phyloP scores from a whole-genome alignment of 2,888 invertebrate species.

The Epistrophella euchroma region DNA sequence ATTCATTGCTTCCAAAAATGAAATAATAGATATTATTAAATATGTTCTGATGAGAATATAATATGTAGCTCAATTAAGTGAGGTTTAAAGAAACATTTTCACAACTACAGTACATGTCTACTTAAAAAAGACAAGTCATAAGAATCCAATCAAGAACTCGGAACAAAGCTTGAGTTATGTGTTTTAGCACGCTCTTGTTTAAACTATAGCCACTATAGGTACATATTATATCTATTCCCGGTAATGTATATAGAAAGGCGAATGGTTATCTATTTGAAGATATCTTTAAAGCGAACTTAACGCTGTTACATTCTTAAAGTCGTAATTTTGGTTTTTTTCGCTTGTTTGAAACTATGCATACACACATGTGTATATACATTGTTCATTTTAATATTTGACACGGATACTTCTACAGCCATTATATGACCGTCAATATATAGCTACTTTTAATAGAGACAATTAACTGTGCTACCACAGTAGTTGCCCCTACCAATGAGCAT shows the following conservation, averaged over 20 bases:
- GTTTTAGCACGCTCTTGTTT: slow-evolving; percentile 11
- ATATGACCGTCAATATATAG: slow-evolving; percentile 15
- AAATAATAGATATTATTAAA: no score
- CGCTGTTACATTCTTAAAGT: slow-evolving; percentile 38
- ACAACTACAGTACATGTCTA: slow-evolving; percentile 13
- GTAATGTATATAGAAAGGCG: slow-evolving; percentile 62
- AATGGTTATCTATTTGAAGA: slow-evolving; percentile 44
- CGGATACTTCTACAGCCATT: slow-evolving; percentile 46
- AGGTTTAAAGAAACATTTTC: slow-evolving; percentile 3
- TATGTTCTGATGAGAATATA: no score
- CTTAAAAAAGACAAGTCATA: slow-evolving; percentile 1
- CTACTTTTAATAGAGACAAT: slow-evolving; percentile 28
- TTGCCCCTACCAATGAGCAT: slow-evolving; percentile 19
- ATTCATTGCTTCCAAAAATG: no score
- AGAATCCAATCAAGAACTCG: slow-evolving; percentile 50
- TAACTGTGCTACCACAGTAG: slow-evolving; percentile 9
- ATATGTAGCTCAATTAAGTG: no score
- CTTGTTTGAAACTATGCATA: slow-evolving; percentile 1
- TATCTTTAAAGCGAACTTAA: slow-evolving; percentile 54
- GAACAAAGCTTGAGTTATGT: slow-evolving; percentile 47
- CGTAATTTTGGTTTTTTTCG: background rate
- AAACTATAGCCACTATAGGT: background rate
- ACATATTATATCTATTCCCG: slow-evolving; percentile 30
- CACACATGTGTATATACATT: background rate
- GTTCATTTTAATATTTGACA: slow-evolving; percentile 51